phyloP scores from a whole-genome alignment of 2,797 vertebrate species.

The Hylomyscus alleni region DNA sequence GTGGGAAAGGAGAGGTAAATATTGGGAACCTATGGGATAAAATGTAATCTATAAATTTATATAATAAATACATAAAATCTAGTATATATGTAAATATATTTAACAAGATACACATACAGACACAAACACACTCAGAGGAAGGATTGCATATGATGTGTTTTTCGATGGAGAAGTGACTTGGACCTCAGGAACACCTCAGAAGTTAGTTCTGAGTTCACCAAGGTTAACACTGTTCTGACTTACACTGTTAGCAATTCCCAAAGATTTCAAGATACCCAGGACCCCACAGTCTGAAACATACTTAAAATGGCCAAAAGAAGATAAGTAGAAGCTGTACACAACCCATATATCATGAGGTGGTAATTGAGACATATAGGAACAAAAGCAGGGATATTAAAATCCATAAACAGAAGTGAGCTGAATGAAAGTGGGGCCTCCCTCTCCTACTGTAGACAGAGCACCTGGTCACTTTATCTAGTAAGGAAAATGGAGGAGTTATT shows the following conservation, averaged over 20 bases:
- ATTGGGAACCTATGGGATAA: neutral
- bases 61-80: neutral
- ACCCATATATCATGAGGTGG: neutral
- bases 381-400: neutral
- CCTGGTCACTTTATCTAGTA: neutral
- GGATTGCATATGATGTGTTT: neutral
- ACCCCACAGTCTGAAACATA: neutral
- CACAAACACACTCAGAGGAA: neutral
- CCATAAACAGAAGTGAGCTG: neutral
- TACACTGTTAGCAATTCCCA: neutral
- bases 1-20: neutral
- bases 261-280: too few relatives aligned
- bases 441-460: neutral
- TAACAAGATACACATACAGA: neutral
- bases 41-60: neutral
- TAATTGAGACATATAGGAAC: neutral
- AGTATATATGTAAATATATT: neutral
- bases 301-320: neutral
- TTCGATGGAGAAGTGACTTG: neutral
- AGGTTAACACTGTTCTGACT: neutral
- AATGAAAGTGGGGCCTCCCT: accelerated
- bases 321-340: neutral
- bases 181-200: neutral
- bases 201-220: neutral
- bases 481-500: neutral